Conservation (phyloP, 2,113 vertebrate genomes). For the Suricata suricatta region DNA sequence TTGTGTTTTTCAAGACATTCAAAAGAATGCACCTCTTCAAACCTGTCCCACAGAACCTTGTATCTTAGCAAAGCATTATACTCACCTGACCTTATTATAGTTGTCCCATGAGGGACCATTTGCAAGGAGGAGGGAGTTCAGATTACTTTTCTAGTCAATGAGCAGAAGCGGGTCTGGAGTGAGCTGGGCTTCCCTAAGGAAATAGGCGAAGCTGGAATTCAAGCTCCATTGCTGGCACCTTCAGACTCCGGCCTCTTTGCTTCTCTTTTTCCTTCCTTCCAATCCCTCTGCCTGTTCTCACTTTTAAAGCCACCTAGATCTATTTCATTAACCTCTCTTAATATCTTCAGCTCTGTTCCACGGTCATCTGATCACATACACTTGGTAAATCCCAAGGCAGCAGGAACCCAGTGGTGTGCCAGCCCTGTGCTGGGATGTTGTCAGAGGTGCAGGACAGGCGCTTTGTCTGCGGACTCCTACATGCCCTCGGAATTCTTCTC, state of each 20-base stretch:
- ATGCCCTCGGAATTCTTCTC: neutral
- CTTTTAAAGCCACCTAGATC: neutral
- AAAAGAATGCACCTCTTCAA: neutral
- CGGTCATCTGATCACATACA: neutral
- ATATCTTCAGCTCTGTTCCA: neutral
- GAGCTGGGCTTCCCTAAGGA: neutral
- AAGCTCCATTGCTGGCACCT: no score
- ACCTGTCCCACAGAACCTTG: neutral
- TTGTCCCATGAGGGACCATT: neutral
- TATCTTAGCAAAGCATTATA: neutral
- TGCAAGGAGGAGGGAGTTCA: neutral
- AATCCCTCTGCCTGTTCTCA: neutral
- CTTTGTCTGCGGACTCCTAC: rapidly evolving
- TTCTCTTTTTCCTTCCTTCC: neutral
- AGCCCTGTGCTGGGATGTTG: neutral
- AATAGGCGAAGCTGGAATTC: neutral
- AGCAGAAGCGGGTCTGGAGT: neutral
- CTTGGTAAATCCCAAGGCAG: neutral
- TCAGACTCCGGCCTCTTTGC: neutral
- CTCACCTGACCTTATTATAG: neutral
- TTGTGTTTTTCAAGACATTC: neutral
- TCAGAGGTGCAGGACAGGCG: neutral
- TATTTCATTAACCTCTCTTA: neutral
- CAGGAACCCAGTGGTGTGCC: neutral
- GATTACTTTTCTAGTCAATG: neutral